Conservation (phyloP, 2,113 vertebrate species). For the Crocuta crocuta region DNA sequence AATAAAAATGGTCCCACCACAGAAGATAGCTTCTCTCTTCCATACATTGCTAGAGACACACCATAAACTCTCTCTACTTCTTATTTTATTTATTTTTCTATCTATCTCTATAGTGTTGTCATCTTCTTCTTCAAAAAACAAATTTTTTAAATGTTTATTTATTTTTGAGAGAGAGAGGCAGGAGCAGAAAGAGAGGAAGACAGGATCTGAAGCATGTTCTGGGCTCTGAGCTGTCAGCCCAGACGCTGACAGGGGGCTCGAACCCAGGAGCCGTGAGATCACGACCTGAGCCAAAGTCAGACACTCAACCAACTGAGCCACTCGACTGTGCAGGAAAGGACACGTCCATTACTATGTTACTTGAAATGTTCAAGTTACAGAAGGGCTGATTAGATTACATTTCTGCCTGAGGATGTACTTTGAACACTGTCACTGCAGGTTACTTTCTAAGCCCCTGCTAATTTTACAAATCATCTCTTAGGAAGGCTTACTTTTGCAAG, state of each 20-base stretch:
- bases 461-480: not conserved
- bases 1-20: not conserved
- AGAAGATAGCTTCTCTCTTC: not conserved
- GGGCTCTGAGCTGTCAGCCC: no score
- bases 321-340: not conserved
- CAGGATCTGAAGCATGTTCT: no score
- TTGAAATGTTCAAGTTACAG: conserved; percentile 48
- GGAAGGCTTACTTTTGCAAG: not conserved
- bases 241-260: no score
- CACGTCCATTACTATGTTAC: not conserved
- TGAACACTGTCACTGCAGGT: not conserved
- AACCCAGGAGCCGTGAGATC: no score
- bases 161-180: no score
- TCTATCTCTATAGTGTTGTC: not conserved
- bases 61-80: not conserved
- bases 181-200: no score
- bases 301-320: no score
- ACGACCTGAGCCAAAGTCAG: no score
- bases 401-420: not conserved
- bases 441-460: not conserved
- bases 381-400: not conserved
- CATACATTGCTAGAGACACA: not conserved
- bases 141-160: no score
- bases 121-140: no score
- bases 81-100: not conserved